Evolutionary conservation across 2,113 vertebrate species (phyloP).

Genomic region (Vimba vimba): DNA sequence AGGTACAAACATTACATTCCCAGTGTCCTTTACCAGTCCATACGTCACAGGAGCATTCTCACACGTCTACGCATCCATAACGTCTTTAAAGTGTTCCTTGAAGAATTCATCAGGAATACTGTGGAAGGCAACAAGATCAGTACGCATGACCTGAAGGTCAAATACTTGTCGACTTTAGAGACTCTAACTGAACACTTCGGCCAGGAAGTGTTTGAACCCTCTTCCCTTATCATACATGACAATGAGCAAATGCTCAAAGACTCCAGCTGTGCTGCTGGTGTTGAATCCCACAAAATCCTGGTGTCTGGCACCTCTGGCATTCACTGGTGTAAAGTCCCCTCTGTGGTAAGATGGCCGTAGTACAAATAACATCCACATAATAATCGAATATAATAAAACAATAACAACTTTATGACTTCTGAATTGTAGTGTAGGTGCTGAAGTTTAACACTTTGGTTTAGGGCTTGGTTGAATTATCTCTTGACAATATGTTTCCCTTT

Average conservation of each 20-base stretch:
- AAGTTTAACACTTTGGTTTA: neutral
- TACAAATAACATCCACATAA: neutral
- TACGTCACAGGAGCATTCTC: constrained; percentile 83
- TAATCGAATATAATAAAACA: neutral
- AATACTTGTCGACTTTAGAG: constrained; percentile 86
- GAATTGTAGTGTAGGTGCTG: neutral
- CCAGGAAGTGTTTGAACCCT: constrained; percentile 76
- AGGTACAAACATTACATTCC: constrained; percentile 83
- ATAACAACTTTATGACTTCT: neutral
- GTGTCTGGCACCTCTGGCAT: constrained; percentile 83
- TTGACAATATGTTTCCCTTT: neutral
- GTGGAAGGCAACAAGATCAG: constrained; percentile 80
- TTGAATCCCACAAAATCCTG: constrained; percentile 72
- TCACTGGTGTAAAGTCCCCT: constrained; percentile 79
- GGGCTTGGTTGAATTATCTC: neutral
- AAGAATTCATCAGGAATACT: constrained; percentile 86
- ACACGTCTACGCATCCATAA: constrained; percentile 85
- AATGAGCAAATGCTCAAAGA: constrained; percentile 68
- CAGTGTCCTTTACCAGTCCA: constrained; percentile 79
- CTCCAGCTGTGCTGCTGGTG: constrained; percentile 48
- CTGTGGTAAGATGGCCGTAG: constrained; percentile 66
- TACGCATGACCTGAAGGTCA: constrained; percentile 84
- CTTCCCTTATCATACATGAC: constrained; percentile 79
- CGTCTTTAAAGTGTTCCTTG: constrained; percentile 86
- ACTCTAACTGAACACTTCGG: constrained; percentile 82